Conservation (phyloP, 2,888 invertebrate genomes). For the Cryptus armator region DNA sequence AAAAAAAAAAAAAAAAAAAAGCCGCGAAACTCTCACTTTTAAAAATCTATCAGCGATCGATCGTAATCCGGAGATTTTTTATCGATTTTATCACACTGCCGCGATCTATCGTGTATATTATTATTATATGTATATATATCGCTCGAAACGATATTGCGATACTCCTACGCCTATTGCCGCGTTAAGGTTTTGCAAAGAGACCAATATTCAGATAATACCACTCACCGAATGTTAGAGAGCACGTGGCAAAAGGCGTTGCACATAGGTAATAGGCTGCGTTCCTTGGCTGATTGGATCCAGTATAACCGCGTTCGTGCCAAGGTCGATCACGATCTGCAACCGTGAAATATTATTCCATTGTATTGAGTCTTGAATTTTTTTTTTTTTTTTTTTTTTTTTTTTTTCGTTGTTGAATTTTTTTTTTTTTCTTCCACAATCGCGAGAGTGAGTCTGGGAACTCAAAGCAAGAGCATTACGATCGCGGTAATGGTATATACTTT, state of each 20-base stretch:
- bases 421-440: conserved; percentile 57
- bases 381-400: conserved; percentile 21
- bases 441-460: conserved; percentile 32
- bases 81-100: conserved; percentile 38
- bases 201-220: conserved; percentile 74
- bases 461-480: conserved; percentile 31
- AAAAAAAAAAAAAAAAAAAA: conserved; percentile 7
- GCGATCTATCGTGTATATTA: conserved; percentile 65
- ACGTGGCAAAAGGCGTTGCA: conserved; percentile 65
- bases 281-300: conserved; percentile 76
- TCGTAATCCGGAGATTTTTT: conserved; percentile 5
- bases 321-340: conserved; percentile 82
- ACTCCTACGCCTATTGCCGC: conserved; percentile 36
- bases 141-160: conserved; percentile 54
- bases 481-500: conserved; percentile 31
- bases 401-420: conserved; percentile 46
- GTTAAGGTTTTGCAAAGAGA: conserved; percentile 52
- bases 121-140: neutral
- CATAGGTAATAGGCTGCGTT: conserved; percentile 57
- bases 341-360: conserved; percentile 79
- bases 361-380: conserved; percentile 50
- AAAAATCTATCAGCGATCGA: conserved; percentile 55
- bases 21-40: conserved; percentile 59
- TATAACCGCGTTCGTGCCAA: conserved; percentile 73
- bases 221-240: conserved; percentile 61